Evolutionary conservation across 2,888 invertebrate genomes (phyloP), one percentile per base, ranked within the genome.

Genomic region (Xestia ashworthii): DNA sequence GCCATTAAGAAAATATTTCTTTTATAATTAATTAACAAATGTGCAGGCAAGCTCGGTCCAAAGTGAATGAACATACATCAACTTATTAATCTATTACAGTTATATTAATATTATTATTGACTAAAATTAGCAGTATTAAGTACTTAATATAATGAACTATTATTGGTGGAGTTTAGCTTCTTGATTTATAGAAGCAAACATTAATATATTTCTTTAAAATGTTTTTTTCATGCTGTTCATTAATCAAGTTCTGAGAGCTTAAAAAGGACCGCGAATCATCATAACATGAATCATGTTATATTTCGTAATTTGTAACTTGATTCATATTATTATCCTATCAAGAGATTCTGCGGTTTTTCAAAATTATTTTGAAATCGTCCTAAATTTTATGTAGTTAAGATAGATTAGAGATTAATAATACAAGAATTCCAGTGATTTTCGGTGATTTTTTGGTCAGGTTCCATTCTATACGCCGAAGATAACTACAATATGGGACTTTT

Each of bases 1-100:
- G 88, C 86, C 90, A 90, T 90, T 94, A 94, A 88, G 93, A 94
- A 94, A 95, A 94, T 94, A 95, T 91, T 93, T 91, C 72, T 93
- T 62, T 94, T 93, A 94, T 82, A 94, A 94, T 93, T 95, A 95
- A 91, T 92, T 90, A 95, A 94, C 94, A 95, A 94, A 90, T 91
- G 93, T 93, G 93, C 93, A 92, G 90, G 91, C 91, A 94, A 94
- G 93, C 93, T 93, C 92, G 89, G 88, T 92, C 90, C 88, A 88
- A 88, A 87, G 88, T 90, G 90, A 85, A 83, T 85, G 60, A 87
- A 81, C 66, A 83, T 81, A 73, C 69, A 76, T 74, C 44, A 72
- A 74, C 67, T 65, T 73, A 67, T 41, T 79, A 73, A 69, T 75
- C 74, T 81, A 78, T 81, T 84, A 80, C 76, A 83, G 41, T 72